Base-by-base conservation (phyloP, 2,113 vertebrate genomes). In the Rynchops niger region DNA sequence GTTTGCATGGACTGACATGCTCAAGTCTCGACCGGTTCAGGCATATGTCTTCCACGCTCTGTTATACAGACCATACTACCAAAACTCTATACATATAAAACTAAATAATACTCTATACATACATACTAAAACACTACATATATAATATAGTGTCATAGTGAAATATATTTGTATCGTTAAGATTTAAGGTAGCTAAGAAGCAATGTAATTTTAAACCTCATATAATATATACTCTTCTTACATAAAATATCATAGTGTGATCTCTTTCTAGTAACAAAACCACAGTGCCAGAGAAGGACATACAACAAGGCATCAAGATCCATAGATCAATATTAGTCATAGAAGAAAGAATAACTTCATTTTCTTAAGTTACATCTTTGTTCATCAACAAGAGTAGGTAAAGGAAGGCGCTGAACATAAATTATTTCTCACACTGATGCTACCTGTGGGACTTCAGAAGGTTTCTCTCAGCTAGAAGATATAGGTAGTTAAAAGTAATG, bases 31-130 rank as follows among this genome's bases (percentile, higher is more conserved):
- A 20, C 14, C 45, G 45, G 30, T 55, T 90, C 5, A 65, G 36
- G 7, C 0, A 0, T 36, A 49, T 3, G 3, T 53, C 21, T 40
- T 59, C 63, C 6, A 2, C 43, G 21, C 9, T 36, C 21, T 65
- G 9, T 27, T 81, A 65, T 16, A 78, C 14, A 73, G 11, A 71
- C 11, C 36, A 26, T 11, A 52, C 30, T 26, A 71, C 17, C 76
- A 22, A 34, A 86, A 77, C 42, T 45, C 38, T 47, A 49, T 49
- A 49, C 47, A 22, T 49, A 49, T 47, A 47, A 47, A 21, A 47
- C 20, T 47, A 47, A 47, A 47, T 47, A 22, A 47, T 47, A 47
- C 47, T 47, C 47, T 47, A 47, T 22, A 47, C 47, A 22, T 21
- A 47, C 47, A 47, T 22, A 47, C 20, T 11, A 47, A 47, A 21